Conservation (phyloP, 2,888 invertebrate genomes). For the Hedya salicella region DNA sequence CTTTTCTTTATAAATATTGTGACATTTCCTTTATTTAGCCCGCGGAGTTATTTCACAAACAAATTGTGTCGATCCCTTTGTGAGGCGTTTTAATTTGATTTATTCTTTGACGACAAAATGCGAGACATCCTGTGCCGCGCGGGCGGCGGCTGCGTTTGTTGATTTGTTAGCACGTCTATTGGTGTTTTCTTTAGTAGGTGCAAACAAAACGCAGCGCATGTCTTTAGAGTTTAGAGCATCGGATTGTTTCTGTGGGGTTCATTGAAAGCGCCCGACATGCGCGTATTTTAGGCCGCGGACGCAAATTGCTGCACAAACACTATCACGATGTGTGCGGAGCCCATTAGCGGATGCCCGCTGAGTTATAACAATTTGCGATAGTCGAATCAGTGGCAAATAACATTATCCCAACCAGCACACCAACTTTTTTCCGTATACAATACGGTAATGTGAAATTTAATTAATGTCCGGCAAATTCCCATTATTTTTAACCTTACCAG, state of each 20-base stretch:
- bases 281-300: conserved; percentile 52
- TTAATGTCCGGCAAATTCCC: neutral
- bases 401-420: conserved; percentile 11
- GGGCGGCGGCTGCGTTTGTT: conserved; percentile 71
- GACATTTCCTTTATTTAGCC: conserved; percentile 81
- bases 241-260: conserved; percentile 60
- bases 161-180: conserved; percentile 79
- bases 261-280: conserved; percentile 54
- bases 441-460: conserved; percentile 12
- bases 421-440: conserved; percentile 8
- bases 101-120: conserved; percentile 79
- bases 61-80: conserved; percentile 80
- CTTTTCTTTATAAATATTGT: conserved; percentile 84
- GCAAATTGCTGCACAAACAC: conserved; percentile 62
- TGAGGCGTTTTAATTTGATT: conserved; percentile 82
- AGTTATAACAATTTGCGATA: conserved; percentile 50
- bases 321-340: conserved; percentile 50
- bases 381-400: conserved; percentile 28
- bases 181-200: conserved; percentile 72
- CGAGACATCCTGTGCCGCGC: conserved; percentile 73
- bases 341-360: conserved; percentile 46
- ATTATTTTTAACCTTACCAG: too few relatives aligned
- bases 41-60: conserved; percentile 77
- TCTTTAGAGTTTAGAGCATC: conserved; percentile 56
- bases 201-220: conserved; percentile 71